These are phyloP conservation scores for Cercopithecus diana DNA, from an alignment of 2,797 vertebrate species.

Conservation along the genomic window DNA sequence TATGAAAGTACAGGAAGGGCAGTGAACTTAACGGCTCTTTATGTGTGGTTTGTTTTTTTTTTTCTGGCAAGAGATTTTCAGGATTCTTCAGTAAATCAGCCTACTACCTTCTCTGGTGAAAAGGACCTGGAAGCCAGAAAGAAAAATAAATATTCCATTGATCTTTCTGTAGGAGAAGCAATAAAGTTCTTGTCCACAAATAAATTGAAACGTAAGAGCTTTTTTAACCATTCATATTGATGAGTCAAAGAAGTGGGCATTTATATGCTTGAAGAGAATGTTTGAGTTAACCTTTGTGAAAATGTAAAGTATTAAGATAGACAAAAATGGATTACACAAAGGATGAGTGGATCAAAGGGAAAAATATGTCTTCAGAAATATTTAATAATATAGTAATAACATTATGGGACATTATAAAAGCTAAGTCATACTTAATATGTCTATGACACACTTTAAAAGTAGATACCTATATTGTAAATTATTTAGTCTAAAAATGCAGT, in stretches of 20 bases:
- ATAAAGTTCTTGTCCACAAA: conserved; percentile 46
- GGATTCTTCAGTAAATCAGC: conserved; percentile 21
- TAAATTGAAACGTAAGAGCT: conserved; percentile 50
- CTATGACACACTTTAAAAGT: neutral
- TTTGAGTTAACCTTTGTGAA: conserved; percentile 10
- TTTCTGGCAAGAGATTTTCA: conserved; percentile 4
- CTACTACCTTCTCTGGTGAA: conserved; percentile 16
- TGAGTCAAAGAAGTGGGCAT: neutral
- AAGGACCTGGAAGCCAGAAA: conserved; percentile 33
- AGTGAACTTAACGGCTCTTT: neutral
- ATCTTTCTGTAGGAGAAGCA: conserved; percentile 42
- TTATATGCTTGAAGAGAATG: conserved; percentile 8
- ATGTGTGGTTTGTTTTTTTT: neutral
- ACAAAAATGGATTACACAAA: conserved; percentile 5
- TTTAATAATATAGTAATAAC: conserved; percentile 38
- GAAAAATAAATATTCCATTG: conserved; percentile 47
- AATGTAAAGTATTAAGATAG: conserved; percentile 10
- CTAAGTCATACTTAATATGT: neutral
- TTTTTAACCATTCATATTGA: conserved; percentile 30
- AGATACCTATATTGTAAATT: neutral
- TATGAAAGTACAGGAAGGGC: neutral
- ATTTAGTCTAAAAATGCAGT: neutral
- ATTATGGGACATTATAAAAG: neutral
- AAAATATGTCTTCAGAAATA: conserved; percentile 38
- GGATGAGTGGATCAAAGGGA: neutral